Conservation (phyloP, 2,113 vertebrate genomes). For the Erythrolamprus reginae region DNA sequence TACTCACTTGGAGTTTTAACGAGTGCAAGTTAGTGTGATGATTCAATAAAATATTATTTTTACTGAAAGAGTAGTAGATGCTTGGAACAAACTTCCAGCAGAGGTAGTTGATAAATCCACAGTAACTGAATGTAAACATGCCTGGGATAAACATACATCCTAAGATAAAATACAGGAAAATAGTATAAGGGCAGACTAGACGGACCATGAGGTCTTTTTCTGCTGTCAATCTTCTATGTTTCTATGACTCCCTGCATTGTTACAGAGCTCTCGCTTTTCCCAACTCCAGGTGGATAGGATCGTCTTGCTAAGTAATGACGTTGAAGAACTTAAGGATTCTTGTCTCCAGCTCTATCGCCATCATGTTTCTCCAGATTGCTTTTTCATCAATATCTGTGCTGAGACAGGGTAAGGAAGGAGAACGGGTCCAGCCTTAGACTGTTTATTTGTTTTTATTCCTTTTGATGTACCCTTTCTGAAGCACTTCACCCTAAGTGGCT, state of each 20-base stretch:
- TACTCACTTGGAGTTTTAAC: neutral
- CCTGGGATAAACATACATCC: no score
- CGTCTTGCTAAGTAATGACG: constrained; percentile 27
- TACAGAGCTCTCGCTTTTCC: neutral
- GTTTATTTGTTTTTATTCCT: neutral
- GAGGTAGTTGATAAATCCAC: no score
- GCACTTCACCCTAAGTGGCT: no score
- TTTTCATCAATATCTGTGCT: constrained; percentile 63
- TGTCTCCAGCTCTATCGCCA: constrained; percentile 56
- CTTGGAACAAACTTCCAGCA: no score
- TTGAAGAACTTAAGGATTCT: rapidly evolving
- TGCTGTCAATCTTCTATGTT: no score
- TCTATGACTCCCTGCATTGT: neutral
- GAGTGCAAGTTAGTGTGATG: neutral
- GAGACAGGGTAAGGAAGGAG: neutral
- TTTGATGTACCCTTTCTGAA: neutral
- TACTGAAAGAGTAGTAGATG: no score
- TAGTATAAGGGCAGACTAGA: no score
- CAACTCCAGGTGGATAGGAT: constrained; percentile 75
- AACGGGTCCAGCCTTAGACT: neutral
- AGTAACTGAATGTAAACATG: no score
- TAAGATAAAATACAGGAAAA: no score
- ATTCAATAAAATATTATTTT: no score
- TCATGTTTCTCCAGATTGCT: constrained; percentile 58
- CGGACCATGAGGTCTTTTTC: no score